These are phyloP conservation scores for Picus viridis DNA, from an alignment of 2,797 vertebrate species.

Conservation along the genomic window DNA sequence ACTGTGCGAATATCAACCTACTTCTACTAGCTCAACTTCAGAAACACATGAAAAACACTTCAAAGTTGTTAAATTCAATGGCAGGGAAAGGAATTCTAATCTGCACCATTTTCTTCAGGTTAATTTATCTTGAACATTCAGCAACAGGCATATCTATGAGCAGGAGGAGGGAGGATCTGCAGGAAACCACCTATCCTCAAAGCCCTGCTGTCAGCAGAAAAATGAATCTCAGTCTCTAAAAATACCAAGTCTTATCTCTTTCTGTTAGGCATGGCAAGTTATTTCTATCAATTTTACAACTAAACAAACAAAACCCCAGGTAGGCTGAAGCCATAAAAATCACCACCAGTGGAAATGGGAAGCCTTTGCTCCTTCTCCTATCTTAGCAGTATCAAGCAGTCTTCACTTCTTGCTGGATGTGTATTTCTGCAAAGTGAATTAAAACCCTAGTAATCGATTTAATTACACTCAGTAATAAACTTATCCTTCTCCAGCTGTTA, in stretches of 20 bases:
- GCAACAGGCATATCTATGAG: background rate
- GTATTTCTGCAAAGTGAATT: background rate
- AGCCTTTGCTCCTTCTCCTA: background rate
- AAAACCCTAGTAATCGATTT: conserved; percentile 10
- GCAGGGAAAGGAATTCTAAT: background rate
- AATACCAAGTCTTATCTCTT: background rate
- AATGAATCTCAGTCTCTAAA: background rate
- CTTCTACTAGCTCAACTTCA: background rate
- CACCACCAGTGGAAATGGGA: background rate
- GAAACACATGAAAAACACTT: background rate
- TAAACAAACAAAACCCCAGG: background rate
- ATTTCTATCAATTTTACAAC: background rate
- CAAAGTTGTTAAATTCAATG: background rate
- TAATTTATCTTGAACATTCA: background rate
- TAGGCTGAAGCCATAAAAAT: background rate
- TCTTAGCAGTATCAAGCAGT: background rate
- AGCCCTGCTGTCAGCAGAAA: background rate
- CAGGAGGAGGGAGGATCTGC: background rate
- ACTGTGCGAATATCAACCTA: background rate
- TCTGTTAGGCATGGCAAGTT: background rate
- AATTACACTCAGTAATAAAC: background rate
- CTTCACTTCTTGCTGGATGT: background rate
- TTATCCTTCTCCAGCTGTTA: conserved; percentile 13
- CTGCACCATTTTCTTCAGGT: background rate
- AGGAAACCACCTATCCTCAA: background rate